Evolutionary conservation across 1,140 invertebrate genomes (phyloP), one percentile per base, ranked within the genome.

Genomic region (Drosophila oshimai): DNA sequence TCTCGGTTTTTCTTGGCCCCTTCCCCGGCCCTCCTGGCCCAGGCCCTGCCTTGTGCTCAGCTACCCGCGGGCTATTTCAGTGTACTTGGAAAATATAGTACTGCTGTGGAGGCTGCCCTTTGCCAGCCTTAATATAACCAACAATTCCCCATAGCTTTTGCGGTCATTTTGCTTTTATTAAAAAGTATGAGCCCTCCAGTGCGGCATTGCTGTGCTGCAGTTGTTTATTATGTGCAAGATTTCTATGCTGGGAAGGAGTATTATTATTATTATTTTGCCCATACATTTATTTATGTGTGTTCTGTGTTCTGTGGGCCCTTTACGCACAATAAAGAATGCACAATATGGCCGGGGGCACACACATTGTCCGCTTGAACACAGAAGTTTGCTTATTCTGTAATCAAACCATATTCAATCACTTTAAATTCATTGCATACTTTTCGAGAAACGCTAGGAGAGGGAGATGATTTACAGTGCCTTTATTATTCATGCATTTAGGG

Each of bases 191-290:
- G 31, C 17, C 41, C 53, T 73, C n/a, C 24, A 62, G 58, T 45
- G 33, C 31, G 53, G 55, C 72, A 62, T 62, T 72, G 77, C 57
- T 12, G 5, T 74, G 72, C 64, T 50, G 67, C 65, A 68, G 72
- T 87, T 86, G 74, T 81, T 86, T 86, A 86, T 86, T 87, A 87
- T 87, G 76, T 86, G 80, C 72, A 64, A 87, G 55, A 86, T 60
- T 76, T 86, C 53, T 64, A 58, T 80, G 61, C 58, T 55, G 45
- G 37, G 47, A 50, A 61, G 67, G 12, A 50, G 47, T 50, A 31
- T 49, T 75, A 77, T 73, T 80, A 73, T 79, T 46, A 69, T 80
- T 54, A 74, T 73, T 53, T 47, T 24, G 36, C 12, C 41, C 39
- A 49, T 46, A 36, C 31, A 61, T 64, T 39, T 70, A 37, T 73